phyloP scores from a whole-genome alignment of 1,140 invertebrate species.

The Drosophila malerkotliana region DNA sequence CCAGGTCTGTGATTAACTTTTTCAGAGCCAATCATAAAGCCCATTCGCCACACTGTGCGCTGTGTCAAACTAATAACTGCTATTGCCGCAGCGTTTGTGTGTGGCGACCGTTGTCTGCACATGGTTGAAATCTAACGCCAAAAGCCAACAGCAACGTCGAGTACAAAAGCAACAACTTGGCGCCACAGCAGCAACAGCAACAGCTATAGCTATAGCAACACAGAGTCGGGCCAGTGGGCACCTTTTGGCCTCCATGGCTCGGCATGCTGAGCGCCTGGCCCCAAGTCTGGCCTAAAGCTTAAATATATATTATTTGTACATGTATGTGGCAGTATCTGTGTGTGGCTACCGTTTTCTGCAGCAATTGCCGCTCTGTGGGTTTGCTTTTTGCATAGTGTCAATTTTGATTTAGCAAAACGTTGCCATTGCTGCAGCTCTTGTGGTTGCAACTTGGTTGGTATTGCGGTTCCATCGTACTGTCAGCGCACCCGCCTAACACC shows the following conservation, averaged over 20 bases:
- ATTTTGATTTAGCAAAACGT: slow-evolving; percentile 77
- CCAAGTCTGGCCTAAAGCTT: slow-evolving; percentile 54
- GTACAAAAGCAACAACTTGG: slow-evolving; percentile 60
- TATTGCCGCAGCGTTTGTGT: slow-evolving; percentile 49
- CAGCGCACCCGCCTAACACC: slow-evolving; percentile 68
- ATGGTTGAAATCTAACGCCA: slow-evolving; percentile 76
- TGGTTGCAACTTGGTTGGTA: slow-evolving; percentile 1
- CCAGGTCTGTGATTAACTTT: slow-evolving; percentile 19
- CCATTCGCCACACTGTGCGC: slow-evolving; percentile 47
- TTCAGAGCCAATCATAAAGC: neutral
- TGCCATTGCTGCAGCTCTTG: slow-evolving; percentile 43
- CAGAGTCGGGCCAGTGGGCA: slow-evolving; percentile 51
- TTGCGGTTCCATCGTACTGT: slow-evolving; percentile 43
- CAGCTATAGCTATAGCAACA: slow-evolving; percentile 17
- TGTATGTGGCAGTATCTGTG: slow-evolving; percentile 16
- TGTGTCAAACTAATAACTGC: slow-evolving; percentile 62
- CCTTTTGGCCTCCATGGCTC: slow-evolving; percentile 73
- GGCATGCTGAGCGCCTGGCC: slow-evolving; percentile 75
- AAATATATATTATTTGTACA: slow-evolving; percentile 15
- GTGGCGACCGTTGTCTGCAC: slow-evolving; percentile 64
- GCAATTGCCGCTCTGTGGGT: slow-evolving; percentile 65
- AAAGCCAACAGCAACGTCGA: slow-evolving; percentile 32
- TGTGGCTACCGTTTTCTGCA: slow-evolving; percentile 68
- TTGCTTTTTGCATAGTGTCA: slow-evolving; percentile 79
- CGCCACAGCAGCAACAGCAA: slow-evolving; percentile 59